Base-by-base conservation (phyloP, 2,113 vertebrate genomes). In the Ramphastos sulfuratus region DNA sequence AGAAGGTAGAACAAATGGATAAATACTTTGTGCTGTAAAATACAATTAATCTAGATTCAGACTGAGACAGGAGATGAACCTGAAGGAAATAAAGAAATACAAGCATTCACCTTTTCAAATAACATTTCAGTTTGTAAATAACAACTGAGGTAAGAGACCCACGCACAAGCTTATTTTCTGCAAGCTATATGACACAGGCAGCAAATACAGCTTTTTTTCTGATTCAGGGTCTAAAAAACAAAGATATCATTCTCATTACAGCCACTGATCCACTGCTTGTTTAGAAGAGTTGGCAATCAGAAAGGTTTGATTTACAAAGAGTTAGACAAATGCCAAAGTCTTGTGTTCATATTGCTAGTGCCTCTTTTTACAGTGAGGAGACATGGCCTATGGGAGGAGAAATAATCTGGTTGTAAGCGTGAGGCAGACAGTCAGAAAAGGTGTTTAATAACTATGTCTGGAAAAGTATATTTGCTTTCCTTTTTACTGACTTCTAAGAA, bases 11-110 rank as follows among this genome's bases (percentile, higher is more conserved):
- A 88, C 13, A 93, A 95, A 86, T 15, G 12, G 65, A 85, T 69
- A 90, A 94, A 85, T 89, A 81, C 14, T 85, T 95, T 77, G 23
- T 59, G 72, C 72, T 93, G 33, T 69, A 91, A 87, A 96, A 88
- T 55, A 79, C 3, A 65, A 83, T 95, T 86, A 90, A 89, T 94
- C 39, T 54, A 64, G 82, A 23, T 76, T 73, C 58, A 67, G 61
- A 30, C 19, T 46, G 70, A 95, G 52, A 63, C 14, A 25, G 44
- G 50, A 9, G 7, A 88, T 94, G 82, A 87, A 75, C 46, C 50
- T 56, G 19, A 87, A 75, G 78, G 48, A 92, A 94, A 85, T 85
- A 89, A 78, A 93, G 25, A 80, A 76, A 82, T 79, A 25, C 10
- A 48, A 89, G 39, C 42, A 73, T 92, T 86, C 56, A 71, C 56